Conservation (phyloP, 2,888 invertebrate species). For the Eurytoma adleriae region DNA sequence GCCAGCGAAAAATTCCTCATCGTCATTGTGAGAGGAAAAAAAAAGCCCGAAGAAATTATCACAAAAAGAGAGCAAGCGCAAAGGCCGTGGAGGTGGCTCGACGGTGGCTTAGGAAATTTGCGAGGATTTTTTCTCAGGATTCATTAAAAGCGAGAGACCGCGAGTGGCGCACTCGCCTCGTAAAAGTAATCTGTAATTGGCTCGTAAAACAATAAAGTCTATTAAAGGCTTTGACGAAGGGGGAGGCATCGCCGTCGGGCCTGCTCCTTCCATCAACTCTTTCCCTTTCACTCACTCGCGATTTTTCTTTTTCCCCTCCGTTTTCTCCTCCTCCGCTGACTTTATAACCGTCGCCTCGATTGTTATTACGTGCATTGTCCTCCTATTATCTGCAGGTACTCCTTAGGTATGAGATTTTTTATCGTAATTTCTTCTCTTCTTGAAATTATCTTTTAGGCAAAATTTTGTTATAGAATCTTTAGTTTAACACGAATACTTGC, state of each 20-base stretch:
- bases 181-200: constrained; percentile 74
- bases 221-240: constrained; percentile 65
- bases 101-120: constrained; percentile 37
- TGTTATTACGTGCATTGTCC: constrained; percentile 16
- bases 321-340: constrained; percentile 38
- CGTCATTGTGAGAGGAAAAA: neutral
- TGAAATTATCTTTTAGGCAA: neutral
- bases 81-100: neutral
- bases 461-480: no score
- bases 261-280: constrained; percentile 4
- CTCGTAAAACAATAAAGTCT: constrained; percentile 74
- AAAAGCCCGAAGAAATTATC: neutral
- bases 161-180: constrained; percentile 63
- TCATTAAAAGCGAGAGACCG: constrained; percentile 61
- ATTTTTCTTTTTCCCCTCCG: constrained; percentile 16
- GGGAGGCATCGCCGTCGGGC: constrained; percentile 31
- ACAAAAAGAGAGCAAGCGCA: constrained; percentile 26
- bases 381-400: neutral
- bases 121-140: constrained; percentile 56
- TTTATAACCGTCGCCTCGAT: constrained; percentile 46
- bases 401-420: neutral
- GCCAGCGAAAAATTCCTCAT: neutral
- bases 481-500: no score
- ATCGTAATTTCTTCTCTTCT: neutral
- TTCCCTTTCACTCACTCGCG: constrained; percentile 7